Evolutionary conservation across 2,113 vertebrate species (phyloP).

Genomic region (Turdus rufiventris): DNA sequence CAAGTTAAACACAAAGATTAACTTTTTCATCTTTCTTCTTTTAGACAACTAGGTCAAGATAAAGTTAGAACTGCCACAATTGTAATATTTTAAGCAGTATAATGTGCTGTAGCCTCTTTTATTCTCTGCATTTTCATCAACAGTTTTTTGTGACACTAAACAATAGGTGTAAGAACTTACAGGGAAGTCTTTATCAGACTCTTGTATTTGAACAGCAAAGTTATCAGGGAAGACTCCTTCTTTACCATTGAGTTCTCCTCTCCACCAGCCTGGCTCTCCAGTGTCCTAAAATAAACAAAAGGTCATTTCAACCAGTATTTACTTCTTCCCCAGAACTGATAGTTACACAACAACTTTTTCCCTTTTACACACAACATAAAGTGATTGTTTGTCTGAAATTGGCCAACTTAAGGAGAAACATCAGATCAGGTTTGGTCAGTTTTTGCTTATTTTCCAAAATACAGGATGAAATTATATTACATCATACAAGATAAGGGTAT

Average conservation of each 20-base stretch:
- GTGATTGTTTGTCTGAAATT: background rate
- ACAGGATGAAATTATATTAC: background rate
- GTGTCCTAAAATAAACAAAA: slow-evolving; percentile 81
- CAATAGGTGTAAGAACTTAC: slow-evolving; percentile 68
- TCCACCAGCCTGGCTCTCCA: slow-evolving; percentile 93
- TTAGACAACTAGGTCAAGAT: background rate
- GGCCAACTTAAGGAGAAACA: background rate
- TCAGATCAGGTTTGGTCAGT: background rate
- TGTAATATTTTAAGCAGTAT: background rate
- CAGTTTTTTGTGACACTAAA: background rate
- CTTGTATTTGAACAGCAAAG: slow-evolving; percentile 81
- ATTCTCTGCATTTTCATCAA: background rate
- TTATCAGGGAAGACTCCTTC: slow-evolving; percentile 94
- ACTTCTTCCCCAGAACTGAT: background rate
- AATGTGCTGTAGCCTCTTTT: background rate
- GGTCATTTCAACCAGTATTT: background rate
- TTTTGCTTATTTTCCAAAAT: background rate
- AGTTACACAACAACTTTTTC: background rate
- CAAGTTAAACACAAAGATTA: background rate
- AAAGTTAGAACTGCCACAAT: background rate
- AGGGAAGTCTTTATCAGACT: slow-evolving; percentile 86
- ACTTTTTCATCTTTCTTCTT: background rate
- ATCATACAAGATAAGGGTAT: background rate
- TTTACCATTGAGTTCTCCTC: slow-evolving; percentile 85
- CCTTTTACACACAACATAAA: background rate